These are phyloP conservation scores for Euwallacea similis DNA, from an alignment of 1,140 invertebrate genomes.

Conservation along the genomic window DNA sequence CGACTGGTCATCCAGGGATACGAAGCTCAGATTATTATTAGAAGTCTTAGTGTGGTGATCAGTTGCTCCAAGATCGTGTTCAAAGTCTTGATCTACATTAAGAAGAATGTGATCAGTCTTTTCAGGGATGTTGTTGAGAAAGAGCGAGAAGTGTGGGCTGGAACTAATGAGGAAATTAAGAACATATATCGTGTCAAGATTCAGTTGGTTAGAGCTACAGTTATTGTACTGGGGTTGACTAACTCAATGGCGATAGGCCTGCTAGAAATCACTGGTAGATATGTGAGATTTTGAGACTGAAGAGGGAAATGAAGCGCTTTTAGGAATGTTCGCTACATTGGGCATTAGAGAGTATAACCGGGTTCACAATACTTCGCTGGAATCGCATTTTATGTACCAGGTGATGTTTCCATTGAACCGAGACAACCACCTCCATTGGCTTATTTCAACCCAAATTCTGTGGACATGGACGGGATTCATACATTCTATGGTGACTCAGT, in stretches of 20 bases:
- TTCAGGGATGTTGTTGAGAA: constrained; percentile 7
- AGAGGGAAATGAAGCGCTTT: neutral
- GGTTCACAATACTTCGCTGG: neutral
- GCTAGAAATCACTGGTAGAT: constrained; percentile 9
- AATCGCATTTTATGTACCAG: constrained; percentile 16
- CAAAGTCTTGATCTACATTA: constrained; percentile 9
- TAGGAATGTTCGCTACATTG: neutral
- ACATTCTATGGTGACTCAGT: neutral
- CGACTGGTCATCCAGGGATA: constrained; percentile 6
- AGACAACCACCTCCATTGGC: neutral
- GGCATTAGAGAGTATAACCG: neutral
- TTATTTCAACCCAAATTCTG: neutral
- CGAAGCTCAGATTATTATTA: neutral
- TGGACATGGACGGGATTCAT: constrained; percentile 1
- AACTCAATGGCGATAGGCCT: neutral
- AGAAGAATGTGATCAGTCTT: constrained; percentile 5
- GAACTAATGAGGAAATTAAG: constrained; percentile 8
- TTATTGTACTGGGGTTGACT: neutral
- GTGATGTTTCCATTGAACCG: constrained; percentile 1
- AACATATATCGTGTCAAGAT: constrained; percentile 5
- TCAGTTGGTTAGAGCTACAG: neutral
- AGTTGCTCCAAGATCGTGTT: neutral
- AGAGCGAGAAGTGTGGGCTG: constrained; percentile 15
- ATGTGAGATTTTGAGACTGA: neutral
- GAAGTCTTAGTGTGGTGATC: constrained; percentile 17